Evolutionary conservation across 2,113 vertebrate species (phyloP).

Genomic region (Ageneiosus marmoratus): DNA sequence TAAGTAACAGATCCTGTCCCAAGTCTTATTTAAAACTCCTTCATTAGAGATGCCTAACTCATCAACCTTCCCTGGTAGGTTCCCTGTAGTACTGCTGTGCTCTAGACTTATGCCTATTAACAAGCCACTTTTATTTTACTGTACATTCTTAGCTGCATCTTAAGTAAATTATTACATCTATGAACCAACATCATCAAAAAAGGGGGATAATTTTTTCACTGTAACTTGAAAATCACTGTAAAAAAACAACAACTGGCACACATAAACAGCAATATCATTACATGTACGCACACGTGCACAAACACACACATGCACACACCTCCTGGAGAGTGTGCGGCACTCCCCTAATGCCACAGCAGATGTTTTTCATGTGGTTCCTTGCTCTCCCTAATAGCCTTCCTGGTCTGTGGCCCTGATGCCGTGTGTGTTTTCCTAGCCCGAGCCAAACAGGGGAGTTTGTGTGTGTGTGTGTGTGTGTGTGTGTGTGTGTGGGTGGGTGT

Average conservation of each 20-base stretch:
- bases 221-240: slow-evolving; percentile 65
- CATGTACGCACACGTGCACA: slow-evolving; percentile 27
- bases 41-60: slow-evolving; percentile 33
- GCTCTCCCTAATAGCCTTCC: slow-evolving; percentile 47
- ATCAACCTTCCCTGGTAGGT: slow-evolving; percentile 20
- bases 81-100: slow-evolving; percentile 27
- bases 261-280: slow-evolving; percentile 38
- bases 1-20: slow-evolving; percentile 1
- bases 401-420: slow-evolving; percentile 38
- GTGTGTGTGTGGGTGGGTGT: no score
- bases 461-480: slow-evolving; percentile 24
- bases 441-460: slow-evolving; percentile 16
- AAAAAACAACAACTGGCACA: slow-evolving; percentile 46
- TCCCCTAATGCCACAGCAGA: slow-evolving; percentile 34
- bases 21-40: slow-evolving; percentile 1
- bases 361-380: slow-evolving; percentile 56
- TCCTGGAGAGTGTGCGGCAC: slow-evolving; percentile 35
- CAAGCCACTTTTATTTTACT: slow-evolving; percentile 78
- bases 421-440: slow-evolving; percentile 45
- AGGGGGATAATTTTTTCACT: slow-evolving; percentile 73
- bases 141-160: slow-evolving; percentile 67
- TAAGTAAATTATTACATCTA: slow-evolving; percentile 73
- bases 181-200: slow-evolving; percentile 67
- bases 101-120: slow-evolving; percentile 58
- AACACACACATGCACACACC: slow-evolving; percentile 29